A percentile compares a stretch with the other conserved stretches of the same genome.
phyloP scores from a whole-genome alignment of 2,113 vertebrate species.

The Dasyornis broadbenti region DNA sequence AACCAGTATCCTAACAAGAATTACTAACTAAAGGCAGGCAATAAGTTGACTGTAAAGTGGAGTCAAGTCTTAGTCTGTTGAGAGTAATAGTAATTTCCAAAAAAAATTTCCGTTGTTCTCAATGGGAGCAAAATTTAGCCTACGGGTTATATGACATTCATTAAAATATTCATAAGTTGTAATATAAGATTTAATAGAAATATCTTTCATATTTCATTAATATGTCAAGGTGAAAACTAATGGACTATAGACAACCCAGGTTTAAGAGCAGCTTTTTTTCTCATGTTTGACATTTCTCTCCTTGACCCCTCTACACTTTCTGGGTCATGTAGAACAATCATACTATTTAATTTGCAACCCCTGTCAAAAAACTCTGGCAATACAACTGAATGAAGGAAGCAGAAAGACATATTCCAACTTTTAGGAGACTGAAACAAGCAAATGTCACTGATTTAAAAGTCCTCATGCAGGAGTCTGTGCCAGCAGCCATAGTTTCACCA shows the following conservation, averaged over 20 bases:
- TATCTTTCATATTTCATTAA: not conserved
- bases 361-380: not conserved
- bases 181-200: not conserved
- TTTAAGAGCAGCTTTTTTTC: not conserved
- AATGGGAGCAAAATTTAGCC: not conserved
- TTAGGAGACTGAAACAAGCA: slow-evolving; percentile 67
- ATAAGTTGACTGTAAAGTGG: not conserved
- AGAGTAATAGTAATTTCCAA: not conserved
- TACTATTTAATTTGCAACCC: slow-evolving; percentile 3
- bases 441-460: slow-evolving; percentile 77
- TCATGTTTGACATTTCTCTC: not conserved
- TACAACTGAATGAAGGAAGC: not conserved
- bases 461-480: slow-evolving; percentile 68
- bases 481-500: slow-evolving; percentile 68
- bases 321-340: not conserved
- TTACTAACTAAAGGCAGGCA: not conserved
- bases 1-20: not conserved
- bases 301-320: not conserved
- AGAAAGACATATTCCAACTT: slow-evolving; percentile 57
- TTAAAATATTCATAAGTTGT: not conserved
- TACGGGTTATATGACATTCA: not conserved
- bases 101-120: not conserved
- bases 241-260: not conserved
- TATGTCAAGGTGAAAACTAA: not conserved
- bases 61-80: not conserved